A percentile compares a stretch with the other conserved stretches of the same genome.
phyloP scores from a whole-genome alignment of 2,797 vertebrate species.

The Muscicapa striata region DNA sequence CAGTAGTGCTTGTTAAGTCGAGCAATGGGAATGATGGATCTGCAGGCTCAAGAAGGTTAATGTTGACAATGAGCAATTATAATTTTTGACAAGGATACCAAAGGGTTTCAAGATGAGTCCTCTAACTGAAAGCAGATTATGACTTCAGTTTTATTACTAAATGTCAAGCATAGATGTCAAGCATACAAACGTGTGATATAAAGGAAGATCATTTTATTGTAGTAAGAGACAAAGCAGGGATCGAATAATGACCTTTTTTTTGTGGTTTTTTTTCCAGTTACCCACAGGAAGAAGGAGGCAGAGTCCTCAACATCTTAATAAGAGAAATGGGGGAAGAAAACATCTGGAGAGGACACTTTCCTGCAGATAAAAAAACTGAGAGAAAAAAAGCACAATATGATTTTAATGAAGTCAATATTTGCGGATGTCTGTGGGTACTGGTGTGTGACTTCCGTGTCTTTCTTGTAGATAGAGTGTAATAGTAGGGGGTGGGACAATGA shows the following conservation, averaged over 20 bases:
- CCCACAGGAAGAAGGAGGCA: conserved; percentile 68
- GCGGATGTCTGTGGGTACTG: conserved; percentile 49
- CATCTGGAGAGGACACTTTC: conserved; percentile 54
- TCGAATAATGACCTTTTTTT: conserved; percentile 63
- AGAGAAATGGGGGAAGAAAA: conserved; percentile 62
- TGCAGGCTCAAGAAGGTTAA: conserved; percentile 46
- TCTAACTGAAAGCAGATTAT: conserved; percentile 72
- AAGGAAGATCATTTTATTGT: conserved; percentile 70
- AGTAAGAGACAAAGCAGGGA: conserved; percentile 68
- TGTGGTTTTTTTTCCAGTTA: conserved; percentile 25
- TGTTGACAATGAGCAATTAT: conserved; percentile 58
- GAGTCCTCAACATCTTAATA: conserved; percentile 52
- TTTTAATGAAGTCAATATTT: conserved; percentile 71
- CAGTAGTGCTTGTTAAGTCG: not conserved
- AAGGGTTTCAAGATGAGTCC: conserved; percentile 68
- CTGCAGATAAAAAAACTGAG: conserved; percentile 55
- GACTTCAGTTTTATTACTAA: conserved; percentile 72
- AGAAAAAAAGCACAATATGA: conserved; percentile 42
- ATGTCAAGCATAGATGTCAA: conserved; percentile 70
- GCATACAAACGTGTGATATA: conserved; percentile 65
- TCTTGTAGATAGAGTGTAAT: conserved; percentile 30
- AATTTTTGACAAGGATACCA: conserved; percentile 68
- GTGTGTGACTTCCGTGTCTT: conserved; percentile 63
- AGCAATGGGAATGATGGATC: conserved; percentile 1
- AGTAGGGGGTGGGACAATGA: not conserved